Evolutionary conservation across 2,888 invertebrate species (phyloP), one percentile per base, ranked within the genome.

Genomic region (Pammene aurita): DNA sequence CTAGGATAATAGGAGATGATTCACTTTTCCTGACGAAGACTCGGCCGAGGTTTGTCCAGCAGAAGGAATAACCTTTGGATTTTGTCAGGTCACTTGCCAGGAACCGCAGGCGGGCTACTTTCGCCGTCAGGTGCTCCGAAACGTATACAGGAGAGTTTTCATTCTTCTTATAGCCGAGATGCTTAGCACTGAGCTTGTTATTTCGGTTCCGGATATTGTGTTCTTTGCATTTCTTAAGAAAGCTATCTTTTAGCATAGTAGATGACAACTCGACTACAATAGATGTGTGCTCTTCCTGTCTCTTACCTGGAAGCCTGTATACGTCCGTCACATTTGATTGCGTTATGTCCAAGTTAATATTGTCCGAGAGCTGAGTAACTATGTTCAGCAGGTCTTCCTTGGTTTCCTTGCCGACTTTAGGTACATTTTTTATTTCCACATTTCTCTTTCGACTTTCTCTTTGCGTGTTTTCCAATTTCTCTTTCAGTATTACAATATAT

Each of bases 31-130:
- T 16, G 14, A 69, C 63, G 18, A 58, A 69, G 0, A 69, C 64
- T 58, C 42, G 64, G 1, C 69, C 69, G 13, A 52, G 64, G 6
- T 64, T 50, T 34, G 69, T 69, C 69, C 69, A 69, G n/a, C 69
- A 69, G 46, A 35, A 68, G 9, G 46, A 16, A 18, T 52, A 62
- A 5, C 34, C 34, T 9, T 62, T 50, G 5, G 62, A 38, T 41
- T 52, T 62, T 2, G 18, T n/a, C 41, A 62, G 52, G 18, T 62
- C 62, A 10, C 62, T 26, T 11, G 42, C 63, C 13, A 63, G 16
- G 42, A 63, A 63, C 5, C 42, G 38, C 6, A 63, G 42, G n/a
- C 63, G 63, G 41, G 55, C 26, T 26, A 10, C 54, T 34, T 34
- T 54, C 13, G 54, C 63, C 7, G 63, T 64, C 14, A 55, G 41